Evolutionary conservation across 2,797 vertebrate species (phyloP).

Genomic region (Rhynchotus rufescens): DNA sequence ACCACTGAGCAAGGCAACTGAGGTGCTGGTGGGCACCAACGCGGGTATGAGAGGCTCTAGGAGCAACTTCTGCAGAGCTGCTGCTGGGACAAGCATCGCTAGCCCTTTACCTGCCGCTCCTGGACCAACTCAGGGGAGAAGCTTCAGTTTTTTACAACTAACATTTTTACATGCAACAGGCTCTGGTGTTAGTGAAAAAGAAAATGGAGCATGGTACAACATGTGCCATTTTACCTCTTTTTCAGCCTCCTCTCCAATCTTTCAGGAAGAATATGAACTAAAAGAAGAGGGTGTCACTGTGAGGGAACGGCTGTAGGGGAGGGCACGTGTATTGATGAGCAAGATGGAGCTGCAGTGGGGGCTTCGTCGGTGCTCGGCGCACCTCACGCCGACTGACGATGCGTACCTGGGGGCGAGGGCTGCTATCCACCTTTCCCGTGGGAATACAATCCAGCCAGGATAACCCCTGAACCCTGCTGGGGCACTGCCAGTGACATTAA

Average conservation of each 20-base stretch:
- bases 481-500: slow-evolving; percentile 89
- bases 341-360: slow-evolving; percentile 47
- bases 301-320: not conserved
- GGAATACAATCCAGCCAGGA: slow-evolving; percentile 87
- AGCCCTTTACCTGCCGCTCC: not conserved
- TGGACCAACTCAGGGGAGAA: not conserved
- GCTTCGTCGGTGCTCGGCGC: slow-evolving; percentile 53
- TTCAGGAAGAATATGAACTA: not conserved
- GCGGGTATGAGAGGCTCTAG: not conserved
- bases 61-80: not conserved
- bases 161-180: not conserved
- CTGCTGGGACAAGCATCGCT: not conserved
- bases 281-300: not conserved
- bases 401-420: slow-evolving; percentile 79
- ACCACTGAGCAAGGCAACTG: not conserved
- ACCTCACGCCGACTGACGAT: slow-evolving; percentile 36
- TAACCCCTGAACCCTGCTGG: slow-evolving; percentile 91
- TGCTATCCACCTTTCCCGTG: slow-evolving; percentile 90
- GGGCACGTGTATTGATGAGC: not conserved
- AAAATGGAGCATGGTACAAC: not conserved
- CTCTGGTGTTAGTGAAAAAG: not conserved
- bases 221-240: not conserved
- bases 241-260: not conserved
- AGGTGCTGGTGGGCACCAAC: not conserved
- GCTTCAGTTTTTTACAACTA: not conserved